These are phyloP conservation scores for Laupala kohalensis DNA, from an alignment of 1,140 invertebrate genomes.

Conservation along the genomic window DNA sequence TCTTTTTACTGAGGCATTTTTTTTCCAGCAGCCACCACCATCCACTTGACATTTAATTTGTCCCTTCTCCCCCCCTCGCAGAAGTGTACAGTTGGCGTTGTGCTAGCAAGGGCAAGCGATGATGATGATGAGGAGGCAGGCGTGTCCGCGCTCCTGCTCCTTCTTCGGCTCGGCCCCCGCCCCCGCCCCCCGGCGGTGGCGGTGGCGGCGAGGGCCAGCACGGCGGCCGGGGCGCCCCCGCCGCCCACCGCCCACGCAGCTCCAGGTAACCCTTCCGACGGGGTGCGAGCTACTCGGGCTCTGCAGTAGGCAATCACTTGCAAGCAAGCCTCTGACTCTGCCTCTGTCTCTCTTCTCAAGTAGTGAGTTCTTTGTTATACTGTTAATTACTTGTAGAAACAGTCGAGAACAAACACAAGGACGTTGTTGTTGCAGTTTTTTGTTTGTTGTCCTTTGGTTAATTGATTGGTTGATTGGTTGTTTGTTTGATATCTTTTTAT, in stretches of 20 bases:
- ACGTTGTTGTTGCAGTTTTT: background rate
- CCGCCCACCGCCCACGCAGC: too few species aligned
- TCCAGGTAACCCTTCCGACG: background rate
- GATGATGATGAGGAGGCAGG: background rate
- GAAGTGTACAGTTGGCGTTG: background rate
- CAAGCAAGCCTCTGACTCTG: background rate
- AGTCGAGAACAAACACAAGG: background rate
- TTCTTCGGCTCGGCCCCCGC: background rate
- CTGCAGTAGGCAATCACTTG: background rate
- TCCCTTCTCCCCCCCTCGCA: background rate
- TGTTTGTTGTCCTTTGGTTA: background rate
- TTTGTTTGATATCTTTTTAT: background rate
- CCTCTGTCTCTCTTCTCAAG: background rate
- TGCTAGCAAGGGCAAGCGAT: background rate
- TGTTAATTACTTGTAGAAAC: background rate
- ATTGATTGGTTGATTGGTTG: background rate
- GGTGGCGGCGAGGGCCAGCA: too few species aligned
- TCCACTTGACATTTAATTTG: background rate
- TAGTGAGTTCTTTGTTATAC: background rate
- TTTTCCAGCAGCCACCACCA: background rate
- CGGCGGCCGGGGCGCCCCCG: too few species aligned
- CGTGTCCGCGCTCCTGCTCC: background rate
- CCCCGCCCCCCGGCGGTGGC: background rate
- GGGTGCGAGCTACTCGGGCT: background rate
- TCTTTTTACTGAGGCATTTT: background rate